Percentiles rank a stretch among this genome's conserved stretches.
Evolutionary conservation across 2,888 invertebrate genomes (phyloP).

Genomic region (Homarus gammarus): DNA sequence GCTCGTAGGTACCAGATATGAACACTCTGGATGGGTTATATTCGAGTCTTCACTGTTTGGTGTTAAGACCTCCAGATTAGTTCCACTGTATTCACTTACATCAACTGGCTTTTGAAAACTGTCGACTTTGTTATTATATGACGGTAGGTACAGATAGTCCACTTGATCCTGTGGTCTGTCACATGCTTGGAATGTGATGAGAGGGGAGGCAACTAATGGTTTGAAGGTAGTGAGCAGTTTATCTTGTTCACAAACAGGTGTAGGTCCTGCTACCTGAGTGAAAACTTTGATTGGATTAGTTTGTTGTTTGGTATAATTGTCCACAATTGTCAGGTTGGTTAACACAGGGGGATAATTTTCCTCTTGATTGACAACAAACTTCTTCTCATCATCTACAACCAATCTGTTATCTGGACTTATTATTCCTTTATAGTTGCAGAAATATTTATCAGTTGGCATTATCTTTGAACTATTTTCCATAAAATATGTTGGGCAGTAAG

Average conservation of each 20-base stretch:
- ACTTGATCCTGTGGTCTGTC: not conserved
- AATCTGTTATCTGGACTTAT: not conserved
- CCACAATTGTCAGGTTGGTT: not conserved
- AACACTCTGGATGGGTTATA: not conserved
- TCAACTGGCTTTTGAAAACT: not conserved
- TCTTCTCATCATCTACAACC: not conserved
- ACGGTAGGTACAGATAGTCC: not conserved
- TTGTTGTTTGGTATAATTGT: not conserved
- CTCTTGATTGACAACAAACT: not conserved
- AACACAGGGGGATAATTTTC: not conserved
- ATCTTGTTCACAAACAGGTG: not conserved
- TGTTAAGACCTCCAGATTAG: not conserved
- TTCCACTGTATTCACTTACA: not conserved
- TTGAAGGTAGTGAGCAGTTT: constrained; percentile 3
- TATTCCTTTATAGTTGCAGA: not conserved
- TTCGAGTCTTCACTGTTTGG: not conserved
- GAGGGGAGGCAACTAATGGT: not conserved
- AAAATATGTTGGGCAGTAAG: not conserved
- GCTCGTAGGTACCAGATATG: constrained; percentile 18
- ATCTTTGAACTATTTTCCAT: not conserved
- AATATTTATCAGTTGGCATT: not conserved
- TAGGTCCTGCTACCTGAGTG: not conserved
- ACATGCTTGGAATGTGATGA: constrained; percentile 10
- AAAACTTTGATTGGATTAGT: not conserved
- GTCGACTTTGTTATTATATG: not conserved